Evolutionary conservation across 2,888 invertebrate species (phyloP), one percentile per base, ranked within the genome.

Genomic region (Sialis fuliginosa): DNA sequence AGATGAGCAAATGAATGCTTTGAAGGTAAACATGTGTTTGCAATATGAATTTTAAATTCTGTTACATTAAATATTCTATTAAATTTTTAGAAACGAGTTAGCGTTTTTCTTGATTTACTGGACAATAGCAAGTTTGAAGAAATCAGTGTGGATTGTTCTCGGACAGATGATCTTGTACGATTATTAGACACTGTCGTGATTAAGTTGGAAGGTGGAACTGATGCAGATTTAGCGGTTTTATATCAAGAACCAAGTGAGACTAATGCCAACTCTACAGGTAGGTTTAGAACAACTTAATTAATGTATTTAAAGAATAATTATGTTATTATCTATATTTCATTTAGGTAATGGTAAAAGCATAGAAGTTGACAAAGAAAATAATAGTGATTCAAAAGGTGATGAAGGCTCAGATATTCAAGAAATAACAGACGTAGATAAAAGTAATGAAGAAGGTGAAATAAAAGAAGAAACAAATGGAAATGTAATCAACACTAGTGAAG

Each of bases 151-250:
- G 97, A 98, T 61, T 81, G 86, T 37, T 84, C 84, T 47, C 86
- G 89, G 62, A 76, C 81, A 0, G 85, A 84, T 46, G 77, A 81
- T 48, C 68, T 98, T 45, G 75, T 96, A 44, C 81, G 85, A 54
- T 69, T 98, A 7, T 73, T 98, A 49, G 98, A 98, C 64, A 88
- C 95, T 47, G 95, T 92, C 39, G 97, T 98, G 6, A 92, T 98
- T 51, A 88, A 91, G 63, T 70, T 98, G 40, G 97, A 98, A 67
- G 97, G 95, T 13, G 90, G 89, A 1, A 80, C 79, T 0, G 88
- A 89, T 42, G 85, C 87, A 56, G 96, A 96, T 66, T 67, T 95
- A 12, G 83, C 82, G 55, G 73, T 82, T 31, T 70, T 96, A n/a
- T 90, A 93, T 56, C 74, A 80, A 55, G 77, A 79, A 55, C 64